Percentiles rank a stretch among this genome's conserved stretches.
Evolutionary conservation across 2,797 vertebrate genomes (phyloP).

Genomic region (Oreortyx pictus): DNA sequence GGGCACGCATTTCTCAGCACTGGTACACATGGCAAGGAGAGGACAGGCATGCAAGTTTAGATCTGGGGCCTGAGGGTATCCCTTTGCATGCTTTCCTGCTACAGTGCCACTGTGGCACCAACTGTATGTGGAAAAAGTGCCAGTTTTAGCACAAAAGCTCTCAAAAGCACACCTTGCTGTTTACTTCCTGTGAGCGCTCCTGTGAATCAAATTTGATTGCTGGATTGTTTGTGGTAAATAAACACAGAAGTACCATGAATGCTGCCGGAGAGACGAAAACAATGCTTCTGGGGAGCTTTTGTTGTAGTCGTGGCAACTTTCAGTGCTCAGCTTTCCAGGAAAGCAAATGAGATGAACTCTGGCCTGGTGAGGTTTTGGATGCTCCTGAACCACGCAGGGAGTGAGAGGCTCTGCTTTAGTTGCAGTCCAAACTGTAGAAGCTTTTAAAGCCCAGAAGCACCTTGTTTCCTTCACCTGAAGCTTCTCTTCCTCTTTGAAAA

Average conservation of each 20-base stretch:
- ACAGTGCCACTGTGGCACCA: neutral
- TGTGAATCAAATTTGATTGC: constrained; percentile 7
- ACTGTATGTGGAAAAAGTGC: neutral
- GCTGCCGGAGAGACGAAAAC: neutral
- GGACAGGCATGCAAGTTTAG: neutral
- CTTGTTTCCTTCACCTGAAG: neutral
- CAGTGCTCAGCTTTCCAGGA: neutral
- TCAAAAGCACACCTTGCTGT: neutral
- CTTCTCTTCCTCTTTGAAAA: neutral
- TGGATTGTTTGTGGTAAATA: neutral
- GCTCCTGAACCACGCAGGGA: neutral
- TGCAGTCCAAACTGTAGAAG: neutral
- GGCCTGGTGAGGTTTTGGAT: neutral
- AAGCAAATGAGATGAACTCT: neutral
- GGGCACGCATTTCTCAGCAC: neutral
- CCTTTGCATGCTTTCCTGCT: neutral
- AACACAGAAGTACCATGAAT: neutral
- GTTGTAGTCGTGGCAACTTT: neutral
- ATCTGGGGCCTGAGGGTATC: neutral
- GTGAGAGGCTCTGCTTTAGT: neutral
- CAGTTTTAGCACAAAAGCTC: neutral
- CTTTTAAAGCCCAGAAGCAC: neutral
- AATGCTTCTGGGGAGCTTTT: neutral
- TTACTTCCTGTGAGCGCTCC: neutral
- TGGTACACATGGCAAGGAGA: neutral